Evolutionary conservation across 2,113 vertebrate species (phyloP).

Genomic region (Ornithorhynchus anatinus): DNA sequence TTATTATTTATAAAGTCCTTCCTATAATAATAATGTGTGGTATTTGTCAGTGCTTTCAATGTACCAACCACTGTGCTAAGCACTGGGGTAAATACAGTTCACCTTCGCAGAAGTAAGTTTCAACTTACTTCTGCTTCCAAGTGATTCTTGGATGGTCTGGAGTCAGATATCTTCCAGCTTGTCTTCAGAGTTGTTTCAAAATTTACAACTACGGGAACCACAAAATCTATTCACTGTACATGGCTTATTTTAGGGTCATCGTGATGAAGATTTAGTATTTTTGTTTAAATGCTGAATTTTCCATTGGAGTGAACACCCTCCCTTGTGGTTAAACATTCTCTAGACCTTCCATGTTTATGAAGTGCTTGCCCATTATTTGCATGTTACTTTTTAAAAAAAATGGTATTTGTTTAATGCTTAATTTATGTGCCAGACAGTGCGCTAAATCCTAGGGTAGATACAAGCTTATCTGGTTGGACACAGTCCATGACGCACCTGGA

Average conservation of each 20-base stretch:
- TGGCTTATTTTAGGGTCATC: slow-evolving; percentile 11
- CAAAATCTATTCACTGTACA: slow-evolving; percentile 1
- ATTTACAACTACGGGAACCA: slow-evolving; percentile 21
- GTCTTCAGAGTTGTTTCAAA: background rate
- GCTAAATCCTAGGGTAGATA: too few relatives aligned
- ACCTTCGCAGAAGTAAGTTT: background rate
- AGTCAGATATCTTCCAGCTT: slow-evolving; percentile 9
- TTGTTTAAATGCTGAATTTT: slow-evolving; percentile 22
- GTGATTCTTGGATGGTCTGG: background rate
- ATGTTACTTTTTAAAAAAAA: too few relatives aligned
- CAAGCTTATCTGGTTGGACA: too few relatives aligned
- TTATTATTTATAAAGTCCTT: too few relatives aligned
- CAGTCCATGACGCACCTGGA: too few relatives aligned
- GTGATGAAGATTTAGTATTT: slow-evolving; percentile 24
- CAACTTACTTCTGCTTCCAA: slow-evolving; percentile 17
- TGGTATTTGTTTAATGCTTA: too few relatives aligned
- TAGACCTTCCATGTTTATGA: slow-evolving; percentile 35
- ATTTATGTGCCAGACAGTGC: too few relatives aligned
- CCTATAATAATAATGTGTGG: too few relatives aligned
- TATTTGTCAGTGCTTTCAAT: too few relatives aligned
- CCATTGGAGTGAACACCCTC: slow-evolving; percentile 2
- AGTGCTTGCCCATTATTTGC: slow-evolving; percentile 22
- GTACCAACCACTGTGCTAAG: too few relatives aligned
- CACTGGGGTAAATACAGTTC: slow-evolving; percentile 13
- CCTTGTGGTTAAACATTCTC: slow-evolving; percentile 10